These are phyloP conservation scores for Poeciliopsis paucimaculata DNA, from an alignment of 2,797 vertebrate species.

Conservation along the genomic window DNA sequence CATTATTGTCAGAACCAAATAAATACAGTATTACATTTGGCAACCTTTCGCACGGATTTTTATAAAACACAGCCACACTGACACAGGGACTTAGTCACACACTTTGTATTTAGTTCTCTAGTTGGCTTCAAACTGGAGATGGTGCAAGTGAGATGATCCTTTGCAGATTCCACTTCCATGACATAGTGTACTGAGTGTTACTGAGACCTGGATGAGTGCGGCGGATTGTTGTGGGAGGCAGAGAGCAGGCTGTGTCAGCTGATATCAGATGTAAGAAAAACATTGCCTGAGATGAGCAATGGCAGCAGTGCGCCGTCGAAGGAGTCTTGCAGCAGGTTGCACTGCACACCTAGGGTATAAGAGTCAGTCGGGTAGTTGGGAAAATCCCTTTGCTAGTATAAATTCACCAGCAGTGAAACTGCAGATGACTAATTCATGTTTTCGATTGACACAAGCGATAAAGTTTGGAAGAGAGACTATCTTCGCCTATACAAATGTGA, in stretches of 20 bases:
- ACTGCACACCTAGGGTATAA: conserved; percentile 19
- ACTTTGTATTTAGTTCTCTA: neutral
- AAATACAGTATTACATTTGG: neutral
- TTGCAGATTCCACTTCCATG: conserved; percentile 60
- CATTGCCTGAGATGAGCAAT: conserved; percentile 62
- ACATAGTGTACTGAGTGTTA: conserved; percentile 59
- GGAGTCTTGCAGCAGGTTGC: conserved; percentile 53
- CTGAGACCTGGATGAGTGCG: conserved; percentile 55
- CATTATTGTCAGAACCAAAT: neutral
- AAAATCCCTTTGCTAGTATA: conserved; percentile 17
- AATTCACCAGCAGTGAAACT: neutral
- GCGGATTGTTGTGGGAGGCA: conserved; percentile 51
- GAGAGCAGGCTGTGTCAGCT: conserved; percentile 67
- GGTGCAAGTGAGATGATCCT: conserved; percentile 19
- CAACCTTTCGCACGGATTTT: conserved; percentile 3
- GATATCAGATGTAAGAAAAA: conserved; percentile 69
- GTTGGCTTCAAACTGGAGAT: conserved; percentile 17
- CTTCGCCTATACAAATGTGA: neutral
- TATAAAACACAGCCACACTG: neutral
- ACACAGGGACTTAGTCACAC: neutral
- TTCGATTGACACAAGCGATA: neutral
- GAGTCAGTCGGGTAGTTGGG: conserved; percentile 2
- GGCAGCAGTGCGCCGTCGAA: conserved; percentile 41
- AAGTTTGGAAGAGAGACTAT: neutral
- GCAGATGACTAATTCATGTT: neutral